These are phyloP conservation scores for Ctenochaetus hawaiiensis DNA, from an alignment of 2,797 vertebrate genomes.

Conservation along the genomic window DNA sequence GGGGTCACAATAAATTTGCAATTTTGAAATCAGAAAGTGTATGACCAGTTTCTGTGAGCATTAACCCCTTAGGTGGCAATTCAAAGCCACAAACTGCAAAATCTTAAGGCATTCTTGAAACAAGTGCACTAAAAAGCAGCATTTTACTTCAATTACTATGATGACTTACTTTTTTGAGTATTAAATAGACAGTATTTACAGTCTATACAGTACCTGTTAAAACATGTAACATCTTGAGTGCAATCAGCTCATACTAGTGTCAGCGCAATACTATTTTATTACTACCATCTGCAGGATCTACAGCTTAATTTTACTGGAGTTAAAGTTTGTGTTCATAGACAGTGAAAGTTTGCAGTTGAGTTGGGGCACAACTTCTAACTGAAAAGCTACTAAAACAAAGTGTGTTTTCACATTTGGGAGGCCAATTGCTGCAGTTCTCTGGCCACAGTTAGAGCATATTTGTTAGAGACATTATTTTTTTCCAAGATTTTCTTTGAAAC, in stretches of 20 bases:
- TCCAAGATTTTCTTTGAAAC: conserved; percentile 19
- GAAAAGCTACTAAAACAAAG: conserved; percentile 6
- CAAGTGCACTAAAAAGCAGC: neutral
- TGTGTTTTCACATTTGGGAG: conserved; percentile 3
- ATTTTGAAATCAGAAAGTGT: neutral
- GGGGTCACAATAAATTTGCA: neutral
- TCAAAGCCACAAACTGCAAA: neutral
- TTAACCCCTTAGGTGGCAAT: neutral
- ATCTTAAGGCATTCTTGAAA: neutral
- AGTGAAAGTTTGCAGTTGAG: neutral
- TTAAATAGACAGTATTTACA: neutral
- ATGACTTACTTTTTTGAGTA: neutral
- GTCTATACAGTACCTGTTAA: neutral
- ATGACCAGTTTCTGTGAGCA: neutral
- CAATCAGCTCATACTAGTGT: neutral
- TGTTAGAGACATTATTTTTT: conserved; percentile 13
- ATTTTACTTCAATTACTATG: neutral
- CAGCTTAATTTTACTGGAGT: neutral
- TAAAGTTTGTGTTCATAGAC: neutral
- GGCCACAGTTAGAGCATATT: neutral
- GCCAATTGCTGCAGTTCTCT: conserved; percentile 34
- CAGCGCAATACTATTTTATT: neutral
- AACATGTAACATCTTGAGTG: neutral
- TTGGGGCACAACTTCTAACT: conserved; percentile 5
- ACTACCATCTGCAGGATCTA: neutral